Percentiles rank a stretch among this genome's conserved stretches.
Conservation (phyloP, 2,797 vertebrate species). For the Meda fulgida region DNA sequence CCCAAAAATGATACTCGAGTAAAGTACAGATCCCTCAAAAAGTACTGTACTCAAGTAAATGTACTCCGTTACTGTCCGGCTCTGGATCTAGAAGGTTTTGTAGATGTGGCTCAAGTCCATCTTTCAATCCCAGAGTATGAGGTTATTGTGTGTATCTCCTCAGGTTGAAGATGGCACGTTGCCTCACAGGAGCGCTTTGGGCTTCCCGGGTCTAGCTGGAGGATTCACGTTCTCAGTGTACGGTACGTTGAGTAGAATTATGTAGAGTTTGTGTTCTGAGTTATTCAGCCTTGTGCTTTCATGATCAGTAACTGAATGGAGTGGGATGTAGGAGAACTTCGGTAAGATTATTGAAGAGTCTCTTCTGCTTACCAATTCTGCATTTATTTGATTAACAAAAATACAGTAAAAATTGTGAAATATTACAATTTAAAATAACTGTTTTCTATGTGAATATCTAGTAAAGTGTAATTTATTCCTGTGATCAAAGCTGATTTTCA, state of each 20-base stretch:
- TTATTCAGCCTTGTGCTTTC: neutral
- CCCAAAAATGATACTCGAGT: no score
- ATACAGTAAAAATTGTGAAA: neutral
- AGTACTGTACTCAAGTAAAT: no score
- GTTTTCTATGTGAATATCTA: neutral
- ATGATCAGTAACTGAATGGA: neutral
- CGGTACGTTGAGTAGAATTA: conserved; percentile 71
- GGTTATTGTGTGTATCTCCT: conserved; percentile 28
- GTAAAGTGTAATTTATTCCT: neutral
- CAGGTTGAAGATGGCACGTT: conserved; percentile 87
- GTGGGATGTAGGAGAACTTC: neutral
- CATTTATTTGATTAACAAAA: neutral
- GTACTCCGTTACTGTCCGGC: no score
- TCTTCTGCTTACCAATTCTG: neutral
- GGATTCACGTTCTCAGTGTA: conserved; percentile 94
- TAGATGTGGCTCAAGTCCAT: neutral
- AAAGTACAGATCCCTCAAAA: no score
- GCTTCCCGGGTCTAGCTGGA: conserved; percentile 92
- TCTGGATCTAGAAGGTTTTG: neutral
- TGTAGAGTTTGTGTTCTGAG: neutral
- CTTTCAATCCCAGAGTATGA: neutral
- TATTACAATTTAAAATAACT: no score
- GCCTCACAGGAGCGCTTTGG: conserved; percentile 88
- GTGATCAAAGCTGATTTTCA: neutral
- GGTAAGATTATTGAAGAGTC: neutral